Base-by-base conservation (phyloP, 2,888 invertebrate species). In the Drosophila monieri region DNA sequence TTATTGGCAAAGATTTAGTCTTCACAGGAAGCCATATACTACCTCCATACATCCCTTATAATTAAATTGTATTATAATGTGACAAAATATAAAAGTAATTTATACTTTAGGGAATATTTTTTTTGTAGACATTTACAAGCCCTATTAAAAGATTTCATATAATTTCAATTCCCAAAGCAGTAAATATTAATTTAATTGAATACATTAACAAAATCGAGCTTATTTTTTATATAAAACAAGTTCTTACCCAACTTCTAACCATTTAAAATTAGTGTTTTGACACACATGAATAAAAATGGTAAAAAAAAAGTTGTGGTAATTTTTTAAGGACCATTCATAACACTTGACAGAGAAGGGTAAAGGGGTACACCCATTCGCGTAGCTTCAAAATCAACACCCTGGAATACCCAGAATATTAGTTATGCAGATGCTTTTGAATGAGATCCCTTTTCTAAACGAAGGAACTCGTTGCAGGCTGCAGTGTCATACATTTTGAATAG, bases 401-500 rank as follows among this genome's bases (percentile, higher is more conserved):
- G 47, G 69, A 84, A 76, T 86, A 78, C 47, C 47, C 14, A 37
- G 65, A 9, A 61, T 71, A 81, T 81, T 81, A 87, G 85, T 23
- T 85, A 87, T 81, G 81, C 85, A 85, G 81, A 85, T 81, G 85
- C 66, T 21, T 15, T 32, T 51, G 43, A 70, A 62, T 66, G 62
- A 46, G 18, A 18, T 41, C 49, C 23, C 73, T 32, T 23, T 41
- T 18, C 10, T 1, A 21, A 10, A 30, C 52, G 18, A 3, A 15
- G 46, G 43, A 51, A 55, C 51, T 65, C 57, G 37, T 47, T 57
- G 61, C 60, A 54, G 64, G 37, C 65, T 71, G 69, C 70, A 78
- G 69, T 62, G 74, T 86, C 86, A 85, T 85, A 84, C 85, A 80
- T 78, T 77, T 88, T 88, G 85, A 89, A 90, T 90, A 84, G 88